These are phyloP conservation scores for Fundulus diaphanus DNA, from an alignment of 2,797 vertebrate genomes.

Conservation along the genomic window DNA sequence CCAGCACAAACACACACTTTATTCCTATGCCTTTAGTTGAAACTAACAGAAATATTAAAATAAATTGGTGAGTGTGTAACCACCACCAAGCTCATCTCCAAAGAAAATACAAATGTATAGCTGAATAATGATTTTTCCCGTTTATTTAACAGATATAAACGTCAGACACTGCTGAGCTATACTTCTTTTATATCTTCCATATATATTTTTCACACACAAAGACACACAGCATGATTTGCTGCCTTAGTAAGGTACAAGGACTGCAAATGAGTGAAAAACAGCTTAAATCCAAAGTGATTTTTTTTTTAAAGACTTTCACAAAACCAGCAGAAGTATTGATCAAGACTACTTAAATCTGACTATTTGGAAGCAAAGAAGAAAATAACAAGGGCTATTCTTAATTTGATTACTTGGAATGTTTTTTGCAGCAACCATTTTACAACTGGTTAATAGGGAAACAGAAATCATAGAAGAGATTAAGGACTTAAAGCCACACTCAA, in stretches of 20 bases:
- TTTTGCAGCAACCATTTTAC: neutral
- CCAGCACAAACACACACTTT: neutral
- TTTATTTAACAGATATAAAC: neutral
- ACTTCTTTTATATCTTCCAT: too few relatives aligned
- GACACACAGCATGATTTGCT: neutral
- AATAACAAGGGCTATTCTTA: neutral
- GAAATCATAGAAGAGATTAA: slow-evolving; percentile 45
- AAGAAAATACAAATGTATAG: neutral
- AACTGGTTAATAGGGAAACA: slow-evolving; percentile 13
- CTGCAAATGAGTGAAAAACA: neutral
- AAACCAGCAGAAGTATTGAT: neutral
- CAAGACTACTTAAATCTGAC: neutral
- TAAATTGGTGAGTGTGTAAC: neutral
- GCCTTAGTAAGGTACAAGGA: too few relatives aligned
- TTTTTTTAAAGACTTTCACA: neutral
- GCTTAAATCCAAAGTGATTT: neutral
- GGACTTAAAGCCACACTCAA: slow-evolving; percentile 14
- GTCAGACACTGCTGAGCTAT: too few relatives aligned
- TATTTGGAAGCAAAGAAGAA: too few relatives aligned
- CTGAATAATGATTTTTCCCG: neutral
- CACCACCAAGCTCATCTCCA: neutral
- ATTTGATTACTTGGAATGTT: neutral
- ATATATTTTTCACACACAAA: too few relatives aligned
- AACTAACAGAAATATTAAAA: neutral
- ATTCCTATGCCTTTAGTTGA: neutral